Percentiles rank a stretch among this genome's conserved stretches.
These are phyloP conservation scores for Temnopleurus reevesii DNA, from an alignment of 53 echinoderm and acorn worm species.

Conservation along the genomic window DNA sequence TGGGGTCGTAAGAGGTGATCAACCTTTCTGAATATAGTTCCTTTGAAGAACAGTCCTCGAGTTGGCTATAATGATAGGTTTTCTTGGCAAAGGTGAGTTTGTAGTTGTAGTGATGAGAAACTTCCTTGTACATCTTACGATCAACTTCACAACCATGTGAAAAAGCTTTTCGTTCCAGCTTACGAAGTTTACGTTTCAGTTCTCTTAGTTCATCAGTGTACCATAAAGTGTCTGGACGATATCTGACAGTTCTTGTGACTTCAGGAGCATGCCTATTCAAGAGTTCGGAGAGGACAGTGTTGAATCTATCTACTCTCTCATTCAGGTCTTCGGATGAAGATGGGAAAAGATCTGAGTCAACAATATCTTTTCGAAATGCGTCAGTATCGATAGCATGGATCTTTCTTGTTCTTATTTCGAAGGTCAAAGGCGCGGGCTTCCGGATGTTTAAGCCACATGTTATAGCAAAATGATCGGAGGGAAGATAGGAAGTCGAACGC, in stretches of 20 bases:
- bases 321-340: not conserved
- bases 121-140: slow-evolving; percentile 28
- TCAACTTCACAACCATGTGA: slow-evolving; percentile 6
- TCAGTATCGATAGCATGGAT: not conserved
- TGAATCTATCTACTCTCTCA: not conserved
- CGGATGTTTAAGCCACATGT: not conserved
- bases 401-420: not conserved
- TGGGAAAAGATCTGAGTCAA: not conserved
- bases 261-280: not conserved
- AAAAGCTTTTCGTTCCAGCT: not conserved
- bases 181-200: not conserved
- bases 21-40: not conserved
- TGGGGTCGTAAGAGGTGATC: not conserved
- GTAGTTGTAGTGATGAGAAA: not conserved
- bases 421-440: not conserved
- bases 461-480: not conserved
- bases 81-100: slow-evolving; percentile 14
- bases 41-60: not conserved
- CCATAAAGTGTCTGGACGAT: not conserved
- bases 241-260: not conserved
- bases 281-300: not conserved
- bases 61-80: not conserved
- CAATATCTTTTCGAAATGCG: not conserved
- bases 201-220: not conserved
- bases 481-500: not conserved